Base-by-base conservation (phyloP, 1,140 invertebrate species). In the Tigriopus japonicus region DNA sequence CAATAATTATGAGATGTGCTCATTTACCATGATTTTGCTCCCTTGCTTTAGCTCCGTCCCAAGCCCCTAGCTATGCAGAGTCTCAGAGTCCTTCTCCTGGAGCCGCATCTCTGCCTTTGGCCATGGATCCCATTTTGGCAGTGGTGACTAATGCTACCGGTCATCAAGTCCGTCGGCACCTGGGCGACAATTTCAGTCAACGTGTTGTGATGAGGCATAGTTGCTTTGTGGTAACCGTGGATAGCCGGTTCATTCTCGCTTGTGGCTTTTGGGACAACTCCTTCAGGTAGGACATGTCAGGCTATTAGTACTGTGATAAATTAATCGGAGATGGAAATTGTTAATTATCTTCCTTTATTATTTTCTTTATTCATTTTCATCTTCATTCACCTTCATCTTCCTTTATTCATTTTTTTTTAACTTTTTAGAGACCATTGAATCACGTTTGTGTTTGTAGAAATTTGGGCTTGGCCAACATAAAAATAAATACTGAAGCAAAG, bases 251-350 rank as follows among this genome's bases (percentile, higher is more conserved):
- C 71, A 79, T 98, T 56, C 86, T 98, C 62, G 93, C 94, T n/a
- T 93, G 91, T 73, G 94, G 94, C 45, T 98, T 98, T 74, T 98
- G 94, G 87, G 95, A 99, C 71, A 98, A 98, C 71, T 96, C 91
- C 73, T 98, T 98, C 74, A 76, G 45, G 45, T 49, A 49, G 2
- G n/a, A 17, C 45, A 43, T 12, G 10, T 43, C 15, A 10, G 42
- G 42, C 28, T 35, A 35, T 49, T 49, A n/a, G n/a, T n/a, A n/a
- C n/a, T n/a, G n/a, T n/a, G n/a, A 49, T 21, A 21, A 15, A 49
- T 49, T 49, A n/a, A n/a, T n/a, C n/a, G n/a, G n/a, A n/a, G n/a
- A n/a, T n/a, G n/a, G n/a, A n/a, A n/a, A n/a, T n/a, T n/a, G n/a
- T n/a, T n/a, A n/a, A n/a, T n/a, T n/a, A n/a, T n/a, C n/a, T n/a